These are phyloP conservation scores for Ornithoptera priamus DNA, from an alignment of 2,888 invertebrate species.

Conservation along the genomic window DNA sequence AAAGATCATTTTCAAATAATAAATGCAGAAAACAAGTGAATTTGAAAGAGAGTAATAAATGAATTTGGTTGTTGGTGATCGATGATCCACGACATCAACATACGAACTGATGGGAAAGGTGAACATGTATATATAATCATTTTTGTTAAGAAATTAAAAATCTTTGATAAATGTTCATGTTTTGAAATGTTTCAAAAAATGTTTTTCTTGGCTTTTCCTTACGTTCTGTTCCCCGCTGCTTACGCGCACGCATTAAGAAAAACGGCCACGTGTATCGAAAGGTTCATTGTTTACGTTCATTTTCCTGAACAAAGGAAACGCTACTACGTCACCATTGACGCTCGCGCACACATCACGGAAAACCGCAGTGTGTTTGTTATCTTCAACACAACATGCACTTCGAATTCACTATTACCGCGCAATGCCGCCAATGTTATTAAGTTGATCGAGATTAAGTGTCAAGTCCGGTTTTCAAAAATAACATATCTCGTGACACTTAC, in stretches of 20 bases:
- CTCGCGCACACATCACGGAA: conserved; percentile 16
- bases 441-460: conserved; percentile 4
- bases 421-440: conserved; percentile 44
- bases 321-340: conserved; percentile 33
- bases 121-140: too few relatives aligned
- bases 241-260: conserved; percentile 29
- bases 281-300: conserved; percentile 27
- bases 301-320: conserved; percentile 27
- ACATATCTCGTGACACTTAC: neutral
- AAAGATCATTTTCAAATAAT: too few relatives aligned
- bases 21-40: too few relatives aligned
- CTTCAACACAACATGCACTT: conserved; percentile 17
- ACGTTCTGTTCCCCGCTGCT: conserved; percentile 15
- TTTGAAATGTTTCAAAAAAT: too few relatives aligned
- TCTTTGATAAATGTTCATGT: too few relatives aligned
- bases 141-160: too few relatives aligned
- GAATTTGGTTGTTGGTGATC: too few relatives aligned
- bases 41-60: too few relatives aligned
- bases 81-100: too few relatives aligned
- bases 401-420: conserved; percentile 26
- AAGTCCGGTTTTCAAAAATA: neutral
- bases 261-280: conserved; percentile 22
- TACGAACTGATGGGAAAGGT: too few relatives aligned
- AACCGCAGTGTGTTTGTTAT: conserved; percentile 29
- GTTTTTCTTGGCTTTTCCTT: too few relatives aligned